phyloP scores from a whole-genome alignment of 1,140 invertebrate genomes.

The Nasonia giraulti region DNA sequence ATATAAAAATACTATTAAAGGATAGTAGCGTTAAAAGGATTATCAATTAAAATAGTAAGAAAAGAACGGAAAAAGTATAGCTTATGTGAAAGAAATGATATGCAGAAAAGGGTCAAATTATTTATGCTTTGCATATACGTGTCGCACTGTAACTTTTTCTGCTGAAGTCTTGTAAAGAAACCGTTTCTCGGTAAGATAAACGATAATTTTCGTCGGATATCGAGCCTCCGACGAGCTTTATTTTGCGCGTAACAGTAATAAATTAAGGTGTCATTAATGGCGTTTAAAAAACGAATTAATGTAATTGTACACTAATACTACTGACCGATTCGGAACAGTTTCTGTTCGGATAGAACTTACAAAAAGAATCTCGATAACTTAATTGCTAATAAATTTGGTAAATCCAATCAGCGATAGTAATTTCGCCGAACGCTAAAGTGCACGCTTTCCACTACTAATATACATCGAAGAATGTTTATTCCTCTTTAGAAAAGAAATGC shows the following conservation, averaged over 20 bases:
- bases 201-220: not conserved
- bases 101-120: conserved; percentile 10
- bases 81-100: conserved; percentile 50
- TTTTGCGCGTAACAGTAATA: conserved; percentile 18
- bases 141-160: not conserved
- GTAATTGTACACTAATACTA: conserved; percentile 22
- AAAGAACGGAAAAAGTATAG: conserved; percentile 43
- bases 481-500: conserved; percentile 30
- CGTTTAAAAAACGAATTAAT: conserved; percentile 11
- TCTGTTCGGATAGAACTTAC: conserved; percentile 23
- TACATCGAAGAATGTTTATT: conserved; percentile 36
- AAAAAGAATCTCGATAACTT: conserved; percentile 39
- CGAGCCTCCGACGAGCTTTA: not conserved
- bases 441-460: conserved; percentile 21
- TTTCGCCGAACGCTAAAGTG: conserved; percentile 21
- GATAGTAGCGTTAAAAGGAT: conserved; percentile 33
- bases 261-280: conserved; percentile 25
- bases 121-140: conserved; percentile 24
- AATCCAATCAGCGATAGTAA: conserved; percentile 53
- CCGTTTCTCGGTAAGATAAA: not conserved
- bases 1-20: conserved; percentile 45
- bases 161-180: conserved; percentile 20
- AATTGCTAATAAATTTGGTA: conserved; percentile 60
- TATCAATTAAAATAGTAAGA: conserved; percentile 28
- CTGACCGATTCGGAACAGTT: conserved; percentile 40